phyloP scores from a whole-genome alignment of 2,888 invertebrate species.

The Volucella bombylans region DNA sequence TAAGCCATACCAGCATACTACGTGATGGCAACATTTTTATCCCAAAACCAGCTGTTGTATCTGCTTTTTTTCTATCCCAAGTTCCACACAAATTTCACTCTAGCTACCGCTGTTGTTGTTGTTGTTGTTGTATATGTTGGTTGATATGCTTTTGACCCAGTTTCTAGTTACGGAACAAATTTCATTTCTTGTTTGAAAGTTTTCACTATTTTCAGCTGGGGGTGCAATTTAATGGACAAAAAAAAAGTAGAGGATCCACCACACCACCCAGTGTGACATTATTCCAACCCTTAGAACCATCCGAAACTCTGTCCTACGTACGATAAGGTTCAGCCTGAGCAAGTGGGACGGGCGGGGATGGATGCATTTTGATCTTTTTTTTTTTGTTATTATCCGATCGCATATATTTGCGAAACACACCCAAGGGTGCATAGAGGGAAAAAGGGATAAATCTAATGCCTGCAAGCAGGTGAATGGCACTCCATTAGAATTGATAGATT shows the following conservation, averaged over 20 bases:
- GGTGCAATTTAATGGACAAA: slow-evolving; percentile 34
- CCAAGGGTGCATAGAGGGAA: neutral
- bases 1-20: slow-evolving; percentile 10
- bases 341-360: neutral
- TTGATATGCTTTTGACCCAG: slow-evolving; percentile 56
- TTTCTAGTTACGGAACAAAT: slow-evolving; percentile 45
- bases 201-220: slow-evolving; percentile 42
- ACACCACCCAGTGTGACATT: slow-evolving; percentile 5
- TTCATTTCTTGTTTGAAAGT: slow-evolving; percentile 57
- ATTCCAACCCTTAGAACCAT: slow-evolving; percentile 37
- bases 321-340: neutral
- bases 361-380: slow-evolving; percentile 16
- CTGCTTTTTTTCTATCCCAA: neutral
- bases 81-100: neutral
- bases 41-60: slow-evolving; percentile 34
- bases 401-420: slow-evolving; percentile 38
- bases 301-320: slow-evolving; percentile 31
- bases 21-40: slow-evolving; percentile 50
- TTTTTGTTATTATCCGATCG: slow-evolving; percentile 27
- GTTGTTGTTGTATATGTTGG: slow-evolving; percentile 35
- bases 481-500: slow-evolving; percentile 73
- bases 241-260: neutral
- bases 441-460: slow-evolving; percentile 64
- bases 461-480: slow-evolving; percentile 68
- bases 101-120: slow-evolving; percentile 29